phyloP scores from a whole-genome alignment of 1,140 invertebrate species.

The Heliconius himera region DNA sequence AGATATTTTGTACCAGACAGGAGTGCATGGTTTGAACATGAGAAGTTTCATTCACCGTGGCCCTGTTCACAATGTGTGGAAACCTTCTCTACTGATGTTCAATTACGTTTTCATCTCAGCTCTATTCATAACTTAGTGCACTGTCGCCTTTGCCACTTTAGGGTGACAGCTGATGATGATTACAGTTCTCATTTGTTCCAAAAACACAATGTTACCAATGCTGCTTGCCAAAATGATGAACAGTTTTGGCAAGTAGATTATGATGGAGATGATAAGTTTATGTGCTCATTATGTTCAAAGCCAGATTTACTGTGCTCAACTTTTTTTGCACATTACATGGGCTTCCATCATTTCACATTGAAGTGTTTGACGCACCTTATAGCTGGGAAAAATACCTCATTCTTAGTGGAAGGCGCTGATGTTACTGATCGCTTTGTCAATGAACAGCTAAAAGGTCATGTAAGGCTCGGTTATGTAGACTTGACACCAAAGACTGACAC shows the following conservation, averaged over 20 bases:
- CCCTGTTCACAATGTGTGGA: constrained; percentile 75
- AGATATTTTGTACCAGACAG: constrained; percentile 75
- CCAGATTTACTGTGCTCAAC: constrained; percentile 51
- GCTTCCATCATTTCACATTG: constrained; percentile 73
- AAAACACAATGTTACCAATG: constrained; percentile 72
- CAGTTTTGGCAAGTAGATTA: constrained; percentile 64
- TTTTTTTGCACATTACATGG: constrained; percentile 75
- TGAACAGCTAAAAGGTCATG: constrained; percentile 56
- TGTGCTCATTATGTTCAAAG: constrained; percentile 70
- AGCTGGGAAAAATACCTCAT: constrained; percentile 66
- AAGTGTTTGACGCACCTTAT: constrained; percentile 71
- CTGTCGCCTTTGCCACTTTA: constrained; percentile 74
- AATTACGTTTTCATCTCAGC: constrained; percentile 63
- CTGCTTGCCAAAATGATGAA: constrained; percentile 57
- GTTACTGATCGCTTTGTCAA: constrained; percentile 67
- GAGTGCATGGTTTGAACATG: constrained; percentile 62
- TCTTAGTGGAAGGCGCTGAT: constrained; percentile 68
- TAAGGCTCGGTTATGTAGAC: constrained; percentile 63
- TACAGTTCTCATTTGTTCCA: constrained; percentile 70
- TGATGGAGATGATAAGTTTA: constrained; percentile 57
- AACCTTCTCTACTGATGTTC: constrained; percentile 59
- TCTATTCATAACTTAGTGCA: constrained; percentile 69
- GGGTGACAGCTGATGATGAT: constrained; percentile 64
- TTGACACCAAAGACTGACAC: constrained; percentile 43
- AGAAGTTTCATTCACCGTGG: constrained; percentile 72